Evolutionary conservation across 2,888 invertebrate genomes (phyloP), one percentile per base, ranked within the genome.

Genomic region (Erpobdella octoculata): DNA sequence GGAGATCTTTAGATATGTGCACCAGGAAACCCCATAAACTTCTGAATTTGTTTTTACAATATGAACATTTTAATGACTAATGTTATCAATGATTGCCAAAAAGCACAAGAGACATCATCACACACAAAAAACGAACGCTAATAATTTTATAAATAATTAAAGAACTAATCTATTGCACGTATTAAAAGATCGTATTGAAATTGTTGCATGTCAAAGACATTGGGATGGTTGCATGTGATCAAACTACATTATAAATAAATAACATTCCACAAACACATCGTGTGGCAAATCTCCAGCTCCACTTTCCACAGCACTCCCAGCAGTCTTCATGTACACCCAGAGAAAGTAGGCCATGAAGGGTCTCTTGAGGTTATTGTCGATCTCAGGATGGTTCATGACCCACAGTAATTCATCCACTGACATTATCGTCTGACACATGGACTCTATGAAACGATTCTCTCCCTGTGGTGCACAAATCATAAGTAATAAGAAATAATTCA

Each of bases 401-500:
- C 77, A 78, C 62, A 83, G 77, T 5, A 82, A 75, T 68, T 83
- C 83, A 18, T 83, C 82, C 75, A 81, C 78, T 2, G 81, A 79
- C 38, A 83, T 75, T 68, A 82, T 81, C 8, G 82, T 81, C 76
- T 82, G 82, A 70, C 83, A 82, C 31, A 83, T 77, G 0, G 82
- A 82, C 76, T 83, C 82, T 4, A 83, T 82, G 74, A 82, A 82
- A 76, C 81, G 80, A 75, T 83, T 83, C 73, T 83, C 83, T n/a
- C 82, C 82, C 81, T 81, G n/a, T n/a, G n/a, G n/a, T n/a, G n/a
- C n/a, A n/a, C n/a, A n/a, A n/a, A n/a, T n/a, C n/a, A n/a, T n/a
- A n/a, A n/a, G n/a, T n/a, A n/a, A n/a, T n/a, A n/a, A n/a, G n/a
- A n/a, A n/a, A n/a, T n/a, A n/a, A n/a, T n/a, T n/a, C n/a, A n/a